Evolutionary conservation across 1,140 invertebrate species (phyloP), one percentile per base, ranked within the genome.

Genomic region (Drosophila paulistorum): DNA sequence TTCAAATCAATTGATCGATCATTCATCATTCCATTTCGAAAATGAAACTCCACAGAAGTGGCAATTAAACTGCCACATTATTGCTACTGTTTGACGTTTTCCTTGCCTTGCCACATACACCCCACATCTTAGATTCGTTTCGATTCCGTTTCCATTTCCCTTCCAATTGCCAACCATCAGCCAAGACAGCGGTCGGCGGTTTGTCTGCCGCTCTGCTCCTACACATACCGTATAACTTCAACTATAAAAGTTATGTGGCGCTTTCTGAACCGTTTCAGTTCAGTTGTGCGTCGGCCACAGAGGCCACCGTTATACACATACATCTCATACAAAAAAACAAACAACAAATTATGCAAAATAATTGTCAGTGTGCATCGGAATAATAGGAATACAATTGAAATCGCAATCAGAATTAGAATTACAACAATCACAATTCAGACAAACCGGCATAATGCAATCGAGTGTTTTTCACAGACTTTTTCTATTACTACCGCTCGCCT

Each of bases 401-500:
- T 71, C 13, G 41, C 41, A 39, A 64, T 42, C 54, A 62, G 73
- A 76, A 51, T 51, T 4, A 51, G 17, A 45, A 45, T 45, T 13
- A 75, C 39, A 68, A 76, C 62, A 75, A 65, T 71, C 30, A 11
- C 10, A 58, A 57, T 71, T 69, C 37, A 65, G 10, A 30, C 5
- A 30, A 45, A 9, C 35, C 14, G 30, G 48, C 54, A 75, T 57
- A 65, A 79, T 85, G 82, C 74, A 71, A 23, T 1, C 75, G 7
- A 71, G 57, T 68, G 55, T 68, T 7, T 71, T 90, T 54, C 74
- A 79, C 58, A 90, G 79, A 70, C 62, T 90, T 17, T 75, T 87
- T 67, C 23, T 90, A 14, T 17, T 90, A 10, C 51, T 90, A 13
- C 82, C 87, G 20, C 74, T 90, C 1, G 80, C 75, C 35, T 90